Evolutionary conservation across 2,888 invertebrate genomes (phyloP), one percentile per base, ranked within the genome.

Genomic region (Acleris laterana): DNA sequence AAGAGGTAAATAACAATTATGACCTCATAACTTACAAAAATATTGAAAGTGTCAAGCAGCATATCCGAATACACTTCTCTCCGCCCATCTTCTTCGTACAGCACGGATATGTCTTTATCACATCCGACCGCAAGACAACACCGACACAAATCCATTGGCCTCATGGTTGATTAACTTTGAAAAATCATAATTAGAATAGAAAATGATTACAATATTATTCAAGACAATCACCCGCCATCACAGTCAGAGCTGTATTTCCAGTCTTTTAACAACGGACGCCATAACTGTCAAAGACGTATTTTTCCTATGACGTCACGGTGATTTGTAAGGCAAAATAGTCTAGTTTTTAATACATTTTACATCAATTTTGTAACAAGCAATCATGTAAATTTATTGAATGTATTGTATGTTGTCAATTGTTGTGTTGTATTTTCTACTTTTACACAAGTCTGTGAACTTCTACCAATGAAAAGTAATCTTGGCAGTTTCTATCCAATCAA

Each of bases 1-100:
- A 5, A 2, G 46, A 2, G 17, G 2, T 6, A n/a, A 17, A 19
- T 2, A 22, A 17, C 0, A 58, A 44, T 5, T 13, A 38, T 17
- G 5, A 44, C 5, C 6, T 13, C 56, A 68, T 53, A 38, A 72
- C 78, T 76, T 72, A 80, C 80, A 19, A 69, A 65, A 53, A 80
- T 55, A 62, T 75, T 74, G 51, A 78, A 79, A 9, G 76, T 79
- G 7, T 77, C 74, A 11, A 65, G 20, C 17, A 79, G 53, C 70
- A 79, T 73, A 60, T 74, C 69, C 0, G 71, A 69, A 61, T 75
- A 79, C 1, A 75, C 68, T 72, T 78, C 78, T 16, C 60, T 70
- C 5, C 64, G 60, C 22, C 73, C 76, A 19, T 28, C 66, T 5
- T 69, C 55, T 44, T 65, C 70, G 62, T 77, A 78, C 56, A 72